phyloP scores from a whole-genome alignment of 2,113 vertebrate genomes.

The Azemiops feae region DNA sequence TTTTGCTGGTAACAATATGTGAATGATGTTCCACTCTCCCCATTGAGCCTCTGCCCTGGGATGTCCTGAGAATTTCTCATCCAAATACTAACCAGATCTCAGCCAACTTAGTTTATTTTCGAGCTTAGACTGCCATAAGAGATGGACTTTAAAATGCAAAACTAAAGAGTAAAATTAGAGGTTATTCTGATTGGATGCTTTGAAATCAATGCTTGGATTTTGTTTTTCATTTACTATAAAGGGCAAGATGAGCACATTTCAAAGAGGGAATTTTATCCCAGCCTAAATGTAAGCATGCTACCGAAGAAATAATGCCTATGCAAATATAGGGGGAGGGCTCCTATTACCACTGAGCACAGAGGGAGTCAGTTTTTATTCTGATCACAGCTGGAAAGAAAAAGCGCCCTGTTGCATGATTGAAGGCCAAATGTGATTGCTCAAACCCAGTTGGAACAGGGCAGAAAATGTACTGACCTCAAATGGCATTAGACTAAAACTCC shows the following conservation, averaged over 20 bases:
- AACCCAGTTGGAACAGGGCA: background rate
- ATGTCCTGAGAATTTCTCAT: background rate
- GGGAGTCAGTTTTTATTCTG: background rate
- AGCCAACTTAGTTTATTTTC: background rate
- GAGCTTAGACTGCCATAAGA: background rate
- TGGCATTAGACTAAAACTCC: background rate
- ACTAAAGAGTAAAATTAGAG: background rate
- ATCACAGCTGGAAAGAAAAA: background rate
- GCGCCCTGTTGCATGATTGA: background rate
- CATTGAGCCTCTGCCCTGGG: background rate
- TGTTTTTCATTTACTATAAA: background rate
- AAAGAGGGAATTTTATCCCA: background rate
- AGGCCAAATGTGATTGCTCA: background rate
- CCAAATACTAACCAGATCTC: background rate
- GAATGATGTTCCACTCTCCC: background rate
- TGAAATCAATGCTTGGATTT: background rate
- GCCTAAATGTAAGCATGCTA: background rate
- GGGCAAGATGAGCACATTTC: background rate
- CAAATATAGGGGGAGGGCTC: background rate
- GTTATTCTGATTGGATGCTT: background rate
- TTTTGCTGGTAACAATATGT: background rate
- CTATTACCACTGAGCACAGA: background rate
- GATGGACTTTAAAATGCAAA: background rate
- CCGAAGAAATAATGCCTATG: background rate
- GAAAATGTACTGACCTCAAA: background rate